Conservation (phyloP, 1,140 invertebrate species). For the Macrosteles quadrilineatus region DNA sequence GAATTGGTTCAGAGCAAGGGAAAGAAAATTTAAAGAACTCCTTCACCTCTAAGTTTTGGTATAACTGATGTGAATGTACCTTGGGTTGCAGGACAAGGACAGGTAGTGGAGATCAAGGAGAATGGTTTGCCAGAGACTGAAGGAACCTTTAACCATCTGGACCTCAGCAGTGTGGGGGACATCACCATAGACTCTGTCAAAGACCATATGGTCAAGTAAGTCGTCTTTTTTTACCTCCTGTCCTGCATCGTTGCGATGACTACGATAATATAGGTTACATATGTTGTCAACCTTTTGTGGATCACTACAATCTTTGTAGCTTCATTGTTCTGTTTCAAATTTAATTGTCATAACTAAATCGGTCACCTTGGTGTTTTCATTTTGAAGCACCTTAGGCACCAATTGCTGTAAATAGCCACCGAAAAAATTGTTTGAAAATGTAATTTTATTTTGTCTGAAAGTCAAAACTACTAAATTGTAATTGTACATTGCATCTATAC, state of each 20-base stretch:
- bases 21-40: too few relatives aligned
- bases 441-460: too few relatives aligned
- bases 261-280: not conserved
- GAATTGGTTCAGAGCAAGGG: too few relatives aligned
- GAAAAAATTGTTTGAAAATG: too few relatives aligned
- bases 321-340: not conserved
- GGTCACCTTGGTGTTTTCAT: too few relatives aligned
- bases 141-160: conserved; percentile 48
- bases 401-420: too few relatives aligned
- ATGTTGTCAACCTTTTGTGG: not conserved
- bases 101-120: conserved; percentile 45
- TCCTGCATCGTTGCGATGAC: not conserved
- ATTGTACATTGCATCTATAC: too few relatives aligned
- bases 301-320: not conserved
- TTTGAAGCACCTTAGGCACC: too few relatives aligned
- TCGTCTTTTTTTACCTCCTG: not conserved
- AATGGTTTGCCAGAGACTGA: conserved; percentile 49
- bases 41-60: too few relatives aligned
- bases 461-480: too few relatives aligned
- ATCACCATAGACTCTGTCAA: conserved; percentile 93
- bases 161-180: conserved; percentile 72
- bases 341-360: not conserved
- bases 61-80: too few relatives aligned
- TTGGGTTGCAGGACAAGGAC: conserved; percentile 44
- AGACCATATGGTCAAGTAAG: conserved; percentile 66